A percentile compares a stretch with the other conserved stretches of the same genome.
Evolutionary conservation across 2,888 invertebrate species (phyloP).

Genomic region (Axea sp.): DNA sequence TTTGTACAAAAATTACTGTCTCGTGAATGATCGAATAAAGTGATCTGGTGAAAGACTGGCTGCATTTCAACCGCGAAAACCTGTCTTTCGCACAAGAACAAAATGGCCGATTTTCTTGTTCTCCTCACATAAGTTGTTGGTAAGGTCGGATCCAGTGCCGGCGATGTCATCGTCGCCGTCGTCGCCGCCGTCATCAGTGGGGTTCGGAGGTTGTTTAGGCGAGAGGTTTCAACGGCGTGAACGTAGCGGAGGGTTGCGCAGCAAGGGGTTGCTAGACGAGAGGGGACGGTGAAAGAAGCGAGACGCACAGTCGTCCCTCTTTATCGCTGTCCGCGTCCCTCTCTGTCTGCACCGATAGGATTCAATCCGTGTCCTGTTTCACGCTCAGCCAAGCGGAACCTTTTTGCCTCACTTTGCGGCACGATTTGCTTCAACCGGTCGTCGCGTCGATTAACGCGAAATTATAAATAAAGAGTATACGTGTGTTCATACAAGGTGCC

Average conservation of each 20-base stretch:
- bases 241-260: constrained; percentile 58
- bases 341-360: constrained; percentile 78
- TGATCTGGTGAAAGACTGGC: constrained; percentile 7
- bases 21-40: constrained; percentile 8
- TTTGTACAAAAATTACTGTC: background rate
- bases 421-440: constrained; percentile 78
- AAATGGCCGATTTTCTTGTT: constrained; percentile 54
- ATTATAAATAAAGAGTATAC: constrained; percentile 80
- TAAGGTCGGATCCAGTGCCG: constrained; percentile 49
- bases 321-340: constrained; percentile 30
- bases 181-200: too few relatives aligned
- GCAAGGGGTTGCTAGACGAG: constrained; percentile 53
- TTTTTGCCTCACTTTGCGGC: constrained; percentile 80
- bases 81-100: constrained; percentile 10
- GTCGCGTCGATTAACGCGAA: constrained; percentile 81
- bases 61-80: background rate
- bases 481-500: constrained; percentile 67
- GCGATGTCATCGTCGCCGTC: too few relatives aligned
- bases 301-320: constrained; percentile 71
- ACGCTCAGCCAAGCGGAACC: constrained; percentile 81
- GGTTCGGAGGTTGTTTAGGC: constrained; percentile 70
- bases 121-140: constrained; percentile 21
- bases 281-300: constrained; percentile 57
- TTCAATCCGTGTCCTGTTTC: constrained; percentile 82
- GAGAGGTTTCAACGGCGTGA: constrained; percentile 63